Conservation (phyloP, 2,888 invertebrate genomes). For the Spisula subtruncata region DNA sequence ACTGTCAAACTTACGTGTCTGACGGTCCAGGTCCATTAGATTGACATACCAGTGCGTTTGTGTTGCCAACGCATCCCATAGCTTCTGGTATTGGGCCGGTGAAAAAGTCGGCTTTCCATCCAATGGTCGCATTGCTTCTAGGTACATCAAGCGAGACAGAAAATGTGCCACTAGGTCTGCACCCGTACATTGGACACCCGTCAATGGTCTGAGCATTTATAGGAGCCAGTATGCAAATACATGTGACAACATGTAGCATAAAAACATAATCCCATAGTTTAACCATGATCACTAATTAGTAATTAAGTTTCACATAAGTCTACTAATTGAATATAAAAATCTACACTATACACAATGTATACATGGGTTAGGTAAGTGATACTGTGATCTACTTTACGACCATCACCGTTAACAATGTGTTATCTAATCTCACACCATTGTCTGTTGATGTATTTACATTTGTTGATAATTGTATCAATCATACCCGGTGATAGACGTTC, state of each 20-base stretch:
- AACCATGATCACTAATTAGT: background rate
- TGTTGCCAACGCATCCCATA: slow-evolving; percentile 71
- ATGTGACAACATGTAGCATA: background rate
- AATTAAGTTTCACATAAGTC: too few species aligned
- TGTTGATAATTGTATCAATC: background rate
- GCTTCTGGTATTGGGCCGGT: slow-evolving; percentile 62
- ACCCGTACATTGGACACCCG: slow-evolving; percentile 77
- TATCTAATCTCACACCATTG: background rate
- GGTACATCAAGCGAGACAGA: slow-evolving; percentile 70
- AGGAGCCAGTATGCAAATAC: slow-evolving; percentile 60
- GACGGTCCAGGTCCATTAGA: slow-evolving; percentile 68
- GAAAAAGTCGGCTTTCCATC: slow-evolving; percentile 65
- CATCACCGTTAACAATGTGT: background rate
- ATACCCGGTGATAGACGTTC: too few species aligned
- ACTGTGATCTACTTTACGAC: background rate
- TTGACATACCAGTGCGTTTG: slow-evolving; percentile 67
- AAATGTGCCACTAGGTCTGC: slow-evolving; percentile 75
- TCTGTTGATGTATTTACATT: background rate
- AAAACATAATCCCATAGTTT: background rate
- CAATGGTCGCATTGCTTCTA: slow-evolving; percentile 57
- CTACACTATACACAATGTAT: too few species aligned
- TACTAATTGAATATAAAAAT: too few species aligned
- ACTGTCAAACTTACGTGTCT: slow-evolving; percentile 56
- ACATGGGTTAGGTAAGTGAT: background rate
- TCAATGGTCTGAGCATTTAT: slow-evolving; percentile 49